Conservation (phyloP, 2,113 vertebrate genomes). For the Polypterus bichir region DNA sequence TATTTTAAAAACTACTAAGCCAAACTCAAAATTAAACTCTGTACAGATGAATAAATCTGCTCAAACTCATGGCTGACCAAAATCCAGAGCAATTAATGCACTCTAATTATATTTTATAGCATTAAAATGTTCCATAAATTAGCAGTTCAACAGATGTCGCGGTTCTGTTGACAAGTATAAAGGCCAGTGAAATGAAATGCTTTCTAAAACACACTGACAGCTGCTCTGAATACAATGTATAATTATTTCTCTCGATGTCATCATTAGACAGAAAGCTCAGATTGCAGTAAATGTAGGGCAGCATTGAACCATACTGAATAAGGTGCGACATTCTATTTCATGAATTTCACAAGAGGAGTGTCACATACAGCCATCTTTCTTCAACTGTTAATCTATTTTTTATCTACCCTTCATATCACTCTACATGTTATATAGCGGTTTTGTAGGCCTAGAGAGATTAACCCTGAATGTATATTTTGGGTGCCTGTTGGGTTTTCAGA, state of each 20-base stretch:
- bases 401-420: no score
- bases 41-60: not conserved
- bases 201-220: not conserved
- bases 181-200: not conserved
- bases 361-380: not conserved
- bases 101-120: not conserved
- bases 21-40: no score
- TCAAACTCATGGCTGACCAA: not conserved
- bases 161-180: not conserved
- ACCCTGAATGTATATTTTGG: no score
- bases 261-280: constrained; percentile 2
- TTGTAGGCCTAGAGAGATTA: no score
- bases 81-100: not conserved
- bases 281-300: not conserved
- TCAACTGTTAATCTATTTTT: not conserved
- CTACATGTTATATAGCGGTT: no score
- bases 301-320: no score
- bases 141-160: not conserved
- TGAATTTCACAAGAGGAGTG: not conserved
- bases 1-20: no score
- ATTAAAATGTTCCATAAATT: not conserved
- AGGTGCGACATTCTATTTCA: not conserved
- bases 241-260: constrained; percentile 4
- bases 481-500: no score
- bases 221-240: not conserved